phyloP scores from a whole-genome alignment of 2,797 vertebrate species.

The Australoheros facetus region DNA sequence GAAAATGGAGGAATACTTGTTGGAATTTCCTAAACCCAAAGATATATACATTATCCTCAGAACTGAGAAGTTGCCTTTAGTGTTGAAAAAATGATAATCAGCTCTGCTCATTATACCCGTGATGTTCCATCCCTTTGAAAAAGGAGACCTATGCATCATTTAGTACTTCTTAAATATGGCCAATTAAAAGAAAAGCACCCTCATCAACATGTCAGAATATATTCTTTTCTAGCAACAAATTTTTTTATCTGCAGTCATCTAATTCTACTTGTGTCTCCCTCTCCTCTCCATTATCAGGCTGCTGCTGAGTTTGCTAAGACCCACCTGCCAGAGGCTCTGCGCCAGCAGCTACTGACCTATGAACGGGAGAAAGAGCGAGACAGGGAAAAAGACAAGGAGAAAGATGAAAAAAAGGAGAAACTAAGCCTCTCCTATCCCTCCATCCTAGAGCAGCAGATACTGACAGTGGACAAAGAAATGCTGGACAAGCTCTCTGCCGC shows the following conservation, averaged over 20 bases:
- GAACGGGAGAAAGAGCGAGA: slow-evolving; percentile 87
- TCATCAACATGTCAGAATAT: not conserved
- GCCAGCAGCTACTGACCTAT: slow-evolving; percentile 92
- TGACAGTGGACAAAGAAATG: slow-evolving; percentile 91
- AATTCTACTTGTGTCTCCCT: slow-evolving; percentile 39
- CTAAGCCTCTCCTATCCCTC: slow-evolving; percentile 88
- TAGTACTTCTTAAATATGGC: not conserved
- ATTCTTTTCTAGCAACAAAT: not conserved
- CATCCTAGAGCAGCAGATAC: slow-evolving; percentile 95
- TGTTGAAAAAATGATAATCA: slow-evolving; percentile 2
- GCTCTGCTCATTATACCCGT: not conserved
- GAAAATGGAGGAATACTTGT: not conserved
- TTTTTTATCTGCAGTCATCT: slow-evolving; percentile 14
- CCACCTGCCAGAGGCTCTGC: slow-evolving; percentile 90
- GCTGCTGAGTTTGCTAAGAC: slow-evolving; percentile 95
- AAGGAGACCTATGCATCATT: not conserved
- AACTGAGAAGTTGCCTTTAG: not conserved
- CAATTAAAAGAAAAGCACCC: not conserved
- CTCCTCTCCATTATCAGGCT: slow-evolving; percentile 79
- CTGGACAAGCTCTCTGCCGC: slow-evolving; percentile 91
- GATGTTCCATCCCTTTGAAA: not conserved
- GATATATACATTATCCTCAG: not conserved
- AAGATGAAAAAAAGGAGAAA: slow-evolving; percentile 82
- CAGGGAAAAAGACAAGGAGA: slow-evolving; percentile 78
- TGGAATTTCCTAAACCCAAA: not conserved